Evolutionary conservation across 1,140 invertebrate species (phyloP).

Genomic region (Pissodes strobi): DNA sequence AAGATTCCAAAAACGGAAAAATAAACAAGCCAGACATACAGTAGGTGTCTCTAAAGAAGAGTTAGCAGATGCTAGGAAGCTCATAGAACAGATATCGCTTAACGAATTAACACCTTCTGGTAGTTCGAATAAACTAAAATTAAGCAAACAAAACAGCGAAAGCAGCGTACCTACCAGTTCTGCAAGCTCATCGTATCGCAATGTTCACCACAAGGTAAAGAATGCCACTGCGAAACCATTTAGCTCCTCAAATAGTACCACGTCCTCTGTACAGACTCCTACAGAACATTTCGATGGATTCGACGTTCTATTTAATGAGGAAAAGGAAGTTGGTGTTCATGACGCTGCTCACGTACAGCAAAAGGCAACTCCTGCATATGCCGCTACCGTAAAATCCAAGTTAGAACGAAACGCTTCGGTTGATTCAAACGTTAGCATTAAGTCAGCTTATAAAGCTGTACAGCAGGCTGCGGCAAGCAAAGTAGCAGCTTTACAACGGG

Average conservation of each 20-base stretch:
- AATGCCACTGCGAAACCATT: slow-evolving; percentile 57
- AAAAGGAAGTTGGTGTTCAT: slow-evolving; percentile 14
- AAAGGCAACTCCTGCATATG: neutral
- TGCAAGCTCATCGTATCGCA: slow-evolving; percentile 41
- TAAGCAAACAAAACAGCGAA: slow-evolving; percentile 50
- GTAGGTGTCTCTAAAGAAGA: slow-evolving; percentile 81
- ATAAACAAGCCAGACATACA: slow-evolving; percentile 70
- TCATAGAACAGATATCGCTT: slow-evolving; percentile 69
- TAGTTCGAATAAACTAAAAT: slow-evolving; percentile 19
- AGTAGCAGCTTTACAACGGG: slow-evolving; percentile 12
- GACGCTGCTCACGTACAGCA: slow-evolving; percentile 3
- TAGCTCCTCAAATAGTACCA: slow-evolving; percentile 46
- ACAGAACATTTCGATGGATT: slow-evolving; percentile 43
- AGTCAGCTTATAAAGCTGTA: slow-evolving; percentile 36
- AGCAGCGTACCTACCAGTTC: slow-evolving; percentile 38
- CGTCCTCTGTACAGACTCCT: slow-evolving; percentile 49
- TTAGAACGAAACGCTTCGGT: slow-evolving; percentile 21
- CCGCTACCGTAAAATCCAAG: neutral
- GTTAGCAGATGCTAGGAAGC: slow-evolving; percentile 71
- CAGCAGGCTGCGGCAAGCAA: slow-evolving; percentile 38
- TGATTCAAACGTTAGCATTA: slow-evolving; percentile 33
- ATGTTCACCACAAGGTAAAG: slow-evolving; percentile 50
- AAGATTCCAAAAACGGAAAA: slow-evolving; percentile 51
- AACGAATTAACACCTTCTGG: slow-evolving; percentile 46
- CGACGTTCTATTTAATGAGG: slow-evolving; percentile 40